Evolutionary conservation across 2,113 vertebrate species (phyloP).

Genomic region (Caranx ignobilis): DNA sequence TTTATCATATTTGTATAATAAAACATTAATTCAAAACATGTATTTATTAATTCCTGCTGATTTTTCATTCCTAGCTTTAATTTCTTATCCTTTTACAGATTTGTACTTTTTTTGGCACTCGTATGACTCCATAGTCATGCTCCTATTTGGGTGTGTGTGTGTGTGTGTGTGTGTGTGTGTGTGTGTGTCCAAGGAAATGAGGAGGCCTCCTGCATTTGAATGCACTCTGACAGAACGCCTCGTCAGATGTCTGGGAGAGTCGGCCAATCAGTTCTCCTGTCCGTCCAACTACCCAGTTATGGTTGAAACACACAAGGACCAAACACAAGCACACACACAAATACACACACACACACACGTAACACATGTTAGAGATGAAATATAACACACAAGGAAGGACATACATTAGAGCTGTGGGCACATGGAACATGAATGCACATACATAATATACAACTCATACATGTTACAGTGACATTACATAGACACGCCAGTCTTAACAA

Average conservation of each 20-base stretch:
- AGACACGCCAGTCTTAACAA: too few species aligned
- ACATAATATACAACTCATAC: slow-evolving; percentile 22
- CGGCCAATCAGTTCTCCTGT: slow-evolving; percentile 62
- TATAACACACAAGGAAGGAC: slow-evolving; percentile 21
- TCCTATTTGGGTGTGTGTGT: not conserved
- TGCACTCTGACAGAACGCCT: slow-evolving; percentile 65
- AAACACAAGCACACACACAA: slow-evolving; percentile 6
- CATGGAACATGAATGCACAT: not conserved
- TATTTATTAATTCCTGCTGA: too few species aligned
- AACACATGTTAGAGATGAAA: slow-evolving; percentile 12
- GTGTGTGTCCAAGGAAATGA: slow-evolving; percentile 56
- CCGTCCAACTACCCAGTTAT: slow-evolving; percentile 38
- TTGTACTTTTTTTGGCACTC: too few species aligned
- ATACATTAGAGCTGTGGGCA: slow-evolving; percentile 14
- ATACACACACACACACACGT: slow-evolving; percentile 3
- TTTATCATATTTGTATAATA: too few species aligned
- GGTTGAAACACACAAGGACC: slow-evolving; percentile 8
- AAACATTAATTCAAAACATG: too few species aligned
- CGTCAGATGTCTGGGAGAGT: slow-evolving; percentile 69
- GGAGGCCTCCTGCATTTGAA: slow-evolving; percentile 66
- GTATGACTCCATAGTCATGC: not conserved
- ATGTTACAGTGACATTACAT: not conserved
- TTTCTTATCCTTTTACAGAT: too few species aligned
- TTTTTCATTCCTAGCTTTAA: too few species aligned
- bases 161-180: slow-evolving; percentile 8